Evolutionary conservation across 1,140 invertebrate species (phyloP), one percentile per base, ranked within the genome.

Genomic region (Camponotus pennsylvanicus): DNA sequence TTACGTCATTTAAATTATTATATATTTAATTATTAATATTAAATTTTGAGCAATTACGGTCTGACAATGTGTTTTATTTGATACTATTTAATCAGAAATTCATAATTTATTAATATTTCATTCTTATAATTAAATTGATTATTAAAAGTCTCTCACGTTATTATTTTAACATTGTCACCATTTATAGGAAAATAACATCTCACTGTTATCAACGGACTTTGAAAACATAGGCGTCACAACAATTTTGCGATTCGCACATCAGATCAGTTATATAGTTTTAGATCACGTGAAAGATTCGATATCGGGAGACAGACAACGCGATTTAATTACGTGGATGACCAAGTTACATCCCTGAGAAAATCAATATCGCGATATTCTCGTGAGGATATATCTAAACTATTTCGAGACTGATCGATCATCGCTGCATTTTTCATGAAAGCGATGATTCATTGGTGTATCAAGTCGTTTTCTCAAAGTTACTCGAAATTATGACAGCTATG

Each of bases 201-300:
- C 57, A 7, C 27, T 27, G 0, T 5, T 79, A 85, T 89, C 63
- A 18, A 52, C 76, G 70, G 76, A 88, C 75, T 82, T 88, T 76
- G 63, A 11, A 45, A 76, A 18, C 55, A 63, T 45, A n/a, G 15
- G 40, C 34, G 55, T 78, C 52, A 15, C 49, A 57, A 75, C 4
- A 15, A 40, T 85, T 57, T 75, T 1, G n/a, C 66, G 21, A 32
- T 32, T 78, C n/a, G 67, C 42, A 18, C 52, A 27, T 61, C 49
- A 42, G 40, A 34, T 77, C 66, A 77, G 49, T 66, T 32, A 57
- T 67, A 76, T 45, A 45, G 15, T 52, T 5, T 57, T 55, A 15
- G 1, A 55, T 13, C 34, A 2, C 15, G 5, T 3, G 52, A 49
- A 0, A 18, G 49, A 57, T 40, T 27, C n/a, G 21, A 49, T 27